Evolutionary conservation across 2,888 invertebrate genomes (phyloP).

Genomic region (Conchocele bisecta): DNA sequence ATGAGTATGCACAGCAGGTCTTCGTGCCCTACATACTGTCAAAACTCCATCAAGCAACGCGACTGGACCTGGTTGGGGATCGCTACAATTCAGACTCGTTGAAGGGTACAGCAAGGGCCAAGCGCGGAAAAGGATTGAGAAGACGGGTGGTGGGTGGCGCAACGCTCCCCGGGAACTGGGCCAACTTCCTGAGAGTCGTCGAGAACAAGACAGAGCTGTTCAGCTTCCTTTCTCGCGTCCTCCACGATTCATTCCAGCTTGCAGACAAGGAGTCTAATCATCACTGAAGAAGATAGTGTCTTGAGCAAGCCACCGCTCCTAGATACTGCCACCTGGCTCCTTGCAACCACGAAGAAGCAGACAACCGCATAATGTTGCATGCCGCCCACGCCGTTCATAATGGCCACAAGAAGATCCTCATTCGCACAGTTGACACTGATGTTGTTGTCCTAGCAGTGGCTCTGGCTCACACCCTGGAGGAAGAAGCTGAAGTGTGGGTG

Average conservation of each 20-base stretch:
- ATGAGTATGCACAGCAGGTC: not conserved
- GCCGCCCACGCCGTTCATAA: constrained; percentile 11
- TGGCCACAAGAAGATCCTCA: not conserved
- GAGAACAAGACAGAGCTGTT: constrained; percentile 49
- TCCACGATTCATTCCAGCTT: too few species aligned
- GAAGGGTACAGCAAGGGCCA: constrained; percentile 35
- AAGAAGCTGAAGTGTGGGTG: constrained; percentile 4
- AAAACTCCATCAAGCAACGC: constrained; percentile 24
- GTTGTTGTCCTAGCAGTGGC: constrained; percentile 28
- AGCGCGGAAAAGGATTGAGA: constrained; percentile 46
- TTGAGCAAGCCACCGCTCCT: too few species aligned
- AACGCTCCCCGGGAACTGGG: constrained; percentile 32
- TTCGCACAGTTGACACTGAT: constrained; percentile 37
- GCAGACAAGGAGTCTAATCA: too few species aligned
- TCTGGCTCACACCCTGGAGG: too few species aligned
- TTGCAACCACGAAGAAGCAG: constrained; percentile 46
- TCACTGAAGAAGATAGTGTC: too few species aligned
- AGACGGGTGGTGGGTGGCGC: constrained; percentile 3
- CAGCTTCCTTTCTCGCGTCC: constrained; percentile 19
- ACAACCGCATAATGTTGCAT: constrained; percentile 32
- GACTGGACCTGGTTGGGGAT: constrained; percentile 56
- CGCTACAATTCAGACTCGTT: constrained; percentile 38
- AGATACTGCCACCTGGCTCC: too few species aligned
- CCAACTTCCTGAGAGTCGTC: constrained; percentile 29
- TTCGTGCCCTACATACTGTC: not conserved